Evolutionary conservation across 2,797 vertebrate species (phyloP), one percentile per base, ranked within the genome.

Genomic region (Rhodeus uyekii): DNA sequence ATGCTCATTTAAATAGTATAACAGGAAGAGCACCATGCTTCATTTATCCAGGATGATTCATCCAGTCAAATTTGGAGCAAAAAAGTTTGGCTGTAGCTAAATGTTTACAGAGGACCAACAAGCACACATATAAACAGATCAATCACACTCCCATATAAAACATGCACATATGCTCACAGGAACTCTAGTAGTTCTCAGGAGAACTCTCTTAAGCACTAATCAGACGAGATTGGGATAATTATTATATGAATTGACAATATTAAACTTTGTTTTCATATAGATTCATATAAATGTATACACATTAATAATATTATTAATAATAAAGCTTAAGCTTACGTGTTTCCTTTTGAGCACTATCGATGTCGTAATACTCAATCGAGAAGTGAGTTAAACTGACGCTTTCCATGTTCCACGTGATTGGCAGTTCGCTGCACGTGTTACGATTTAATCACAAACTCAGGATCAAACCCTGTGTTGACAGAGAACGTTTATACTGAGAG

Each of bases 101-200:
- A 65, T 44, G 73, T 81, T 80, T 64, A 80, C 55, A 50, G 72
- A 22, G 42, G 78, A 84, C 78, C 78, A 81, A 64, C 36, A 84
- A 64, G 39, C 61, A 80, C 38, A 67, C 13, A 38, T 19, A 42
- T 64, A 83, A 61, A 79, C 67, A 42, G n/a, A 63, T 75, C 76
- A 84, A 39, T 48, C 63, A 80, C 63, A 53, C 29, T 65, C 65
- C 55, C 6, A 1, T 39, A 48, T 53, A 44, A 75, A 60, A 75
- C 58, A 76, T 36, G 38, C 48, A 72, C 16, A 71, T 9, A 46
- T 55, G 53, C 18, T 61, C 34, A 61, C 64, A 61, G n/a, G 38
- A 32, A 48, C 34, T 42, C 34, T 42, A 58, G 27, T 16, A 29
- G 61, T 32, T 38, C 9, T 68, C 73, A 42, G 7, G 14, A n/a